Conservation (phyloP, 2,797 vertebrate genomes). For the Pseudochaenichthys georgianus region DNA sequence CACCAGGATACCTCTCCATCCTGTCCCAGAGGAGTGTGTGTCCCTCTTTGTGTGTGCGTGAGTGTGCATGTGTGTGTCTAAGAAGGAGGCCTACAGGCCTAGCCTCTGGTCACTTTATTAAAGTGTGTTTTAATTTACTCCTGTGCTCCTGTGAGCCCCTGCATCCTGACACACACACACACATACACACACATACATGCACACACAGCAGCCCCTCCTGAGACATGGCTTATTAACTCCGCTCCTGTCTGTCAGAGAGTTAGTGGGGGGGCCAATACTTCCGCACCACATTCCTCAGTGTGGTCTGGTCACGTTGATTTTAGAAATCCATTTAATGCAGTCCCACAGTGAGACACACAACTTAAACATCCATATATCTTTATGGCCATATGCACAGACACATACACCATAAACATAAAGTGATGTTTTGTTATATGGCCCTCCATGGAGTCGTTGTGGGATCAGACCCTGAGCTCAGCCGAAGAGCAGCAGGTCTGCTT, state of each 20-base stretch:
- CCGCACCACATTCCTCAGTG: conserved; percentile 63
- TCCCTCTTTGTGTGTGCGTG: conserved; percentile 34
- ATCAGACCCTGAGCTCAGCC: conserved; percentile 24
- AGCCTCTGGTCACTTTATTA: conserved; percentile 91
- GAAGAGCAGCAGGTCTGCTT: conserved; percentile 37
- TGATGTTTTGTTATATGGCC: conserved; percentile 29
- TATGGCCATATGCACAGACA: conserved; percentile 5
- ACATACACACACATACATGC: conserved; percentile 45
- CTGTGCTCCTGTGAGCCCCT: conserved; percentile 81
- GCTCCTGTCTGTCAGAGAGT: conserved; percentile 82
- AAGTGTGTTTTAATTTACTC: conserved; percentile 91
- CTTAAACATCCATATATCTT: conserved; percentile 11
- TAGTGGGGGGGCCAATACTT: conserved; percentile 66
- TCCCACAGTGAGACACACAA: conserved; percentile 34
- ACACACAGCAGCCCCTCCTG: conserved; percentile 58
- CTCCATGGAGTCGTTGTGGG: conserved; percentile 38
- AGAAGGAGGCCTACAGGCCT: conserved; percentile 83
- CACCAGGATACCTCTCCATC: conserved; percentile 87
- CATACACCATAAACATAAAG: conserved; percentile 31
- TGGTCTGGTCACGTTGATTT: conserved; percentile 60
- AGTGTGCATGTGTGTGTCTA: conserved; percentile 48
- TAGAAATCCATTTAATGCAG: conserved; percentile 50
- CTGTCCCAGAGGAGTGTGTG: conserved; percentile 81
- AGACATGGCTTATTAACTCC: conserved; percentile 81
- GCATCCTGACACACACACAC: conserved; percentile 58